Evolutionary conservation across 2,888 invertebrate genomes (phyloP), one percentile per base, ranked within the genome.

Genomic region (Drosophila nr. perissopoda): DNA sequence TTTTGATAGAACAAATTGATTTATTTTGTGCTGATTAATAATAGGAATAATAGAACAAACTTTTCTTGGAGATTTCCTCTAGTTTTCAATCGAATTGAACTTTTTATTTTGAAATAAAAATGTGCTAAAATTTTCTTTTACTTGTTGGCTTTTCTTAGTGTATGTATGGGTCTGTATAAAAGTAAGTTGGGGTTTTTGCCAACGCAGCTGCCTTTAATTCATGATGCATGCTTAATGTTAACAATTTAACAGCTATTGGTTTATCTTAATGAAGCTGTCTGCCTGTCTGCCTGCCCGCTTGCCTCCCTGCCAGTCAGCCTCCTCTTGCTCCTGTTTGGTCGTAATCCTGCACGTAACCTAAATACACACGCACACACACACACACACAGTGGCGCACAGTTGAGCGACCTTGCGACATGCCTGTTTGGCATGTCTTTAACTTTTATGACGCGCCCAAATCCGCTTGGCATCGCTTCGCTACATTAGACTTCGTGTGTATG

Each of bases 181-280:
- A 57, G 68, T 70, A 69, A 72, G 82, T 81, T 83, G 60, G 75
- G 81, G 87, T 85, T 82, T 27, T 74, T 70, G 59, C 40, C 60
- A 67, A 69, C 71, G 73, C 79, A 67, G 73, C 53, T 69, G 78
- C 62, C 86, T 70, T 86, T 80, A 86, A 90, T 87, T 90, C 83
- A 86, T 87, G 90, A 90, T 90, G 86, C 76, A 88, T 87, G 90
- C 87, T 67, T 82, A 87, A 90, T 87, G 87, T 82, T 90, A 87
- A 87, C 87, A 87, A 87, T 90, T 87, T 87, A 90, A 89, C 90
- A 82, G 89, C 89, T 83, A 87, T 87, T 87, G 90, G 87, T 87
- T 87, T 90, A 90, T 87, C 87, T 88, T 86, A 87, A 87, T 87
- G 90, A 87, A 87, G 90, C 90, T 76, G 88, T 88, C 86, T 88